Base-by-base conservation (phyloP, 2,888 invertebrate species). In the Stenurella melanura region DNA sequence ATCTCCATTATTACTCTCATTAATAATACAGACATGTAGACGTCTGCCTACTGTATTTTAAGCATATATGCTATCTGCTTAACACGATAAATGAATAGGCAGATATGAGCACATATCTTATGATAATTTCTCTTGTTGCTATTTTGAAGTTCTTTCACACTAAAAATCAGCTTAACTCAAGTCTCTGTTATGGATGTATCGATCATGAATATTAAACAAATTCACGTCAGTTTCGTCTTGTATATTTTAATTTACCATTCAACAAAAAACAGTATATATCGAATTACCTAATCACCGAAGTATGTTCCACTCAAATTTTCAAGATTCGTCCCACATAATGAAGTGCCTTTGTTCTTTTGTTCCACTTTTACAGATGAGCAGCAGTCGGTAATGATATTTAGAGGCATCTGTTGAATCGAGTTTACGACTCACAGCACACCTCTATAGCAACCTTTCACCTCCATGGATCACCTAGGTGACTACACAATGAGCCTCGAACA, bases 381-480 rank as follows among this genome's bases (percentile, higher is more conserved):
- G 77, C 54, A 76, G 75, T 67, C 78, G 66, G 68, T 78, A 77
- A 78, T 77, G 80, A 80, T 78, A 77, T 78, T 77, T 77, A 67
- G 77, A 74, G 80, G 77, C 82, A 83, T 83, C 83, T 83, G 82
- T 77, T 80, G 82, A 80, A 78, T 76, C 78, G 78, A 81, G 74
- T 84, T 84, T 76, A 84, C 83, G 83, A 80, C 78, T 84, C 80
- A 87, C 67, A 83, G 87, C 83, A 83, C 88, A 88, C 86, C 84
- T 85, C 88, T 88, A 88, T 88, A 87, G 88, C 88, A 88, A 88
- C 88, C 85, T 87, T 87, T 87, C 87, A 86, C 87, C 87, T 85
- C 84, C 83, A 75, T 63, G 77, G 81, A 85, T 88, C 87, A 86
- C 88, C 88, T 86, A 85, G 88, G 87, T 86, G 87, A 80, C 77